Percentiles rank a stretch among this genome's conserved stretches.
Evolutionary conservation across 1,140 invertebrate genomes (phyloP).

Genomic region (Hestina assimilis): DNA sequence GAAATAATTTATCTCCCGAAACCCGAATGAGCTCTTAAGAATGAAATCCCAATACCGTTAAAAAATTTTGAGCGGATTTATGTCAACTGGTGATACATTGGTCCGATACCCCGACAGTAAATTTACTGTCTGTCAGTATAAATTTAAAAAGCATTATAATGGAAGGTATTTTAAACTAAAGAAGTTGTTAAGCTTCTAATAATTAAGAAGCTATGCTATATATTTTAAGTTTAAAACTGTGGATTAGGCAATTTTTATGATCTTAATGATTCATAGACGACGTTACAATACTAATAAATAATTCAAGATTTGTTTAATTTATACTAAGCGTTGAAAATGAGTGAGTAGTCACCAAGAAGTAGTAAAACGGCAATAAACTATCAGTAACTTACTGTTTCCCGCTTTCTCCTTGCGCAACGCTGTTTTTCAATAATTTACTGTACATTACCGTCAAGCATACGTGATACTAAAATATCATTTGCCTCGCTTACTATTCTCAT

Average conservation of each 20-base stretch:
- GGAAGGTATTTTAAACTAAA: conserved; percentile 10
- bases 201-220: conserved; percentile 3
- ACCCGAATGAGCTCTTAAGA: conserved; percentile 41
- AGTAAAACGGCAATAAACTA: conserved; percentile 46
- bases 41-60: conserved; percentile 58
- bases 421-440: conserved; percentile 47
- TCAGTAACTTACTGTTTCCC: conserved; percentile 51
- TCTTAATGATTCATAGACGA: neutral
- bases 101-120: conserved; percentile 32
- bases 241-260: conserved; percentile 1
- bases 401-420: conserved; percentile 61
- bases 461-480: conserved; percentile 12
- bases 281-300: neutral
- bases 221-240: conserved; percentile 10
- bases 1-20: conserved; percentile 51
- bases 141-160: conserved; percentile 21
- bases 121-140: conserved; percentile 19
- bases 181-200: conserved; percentile 11
- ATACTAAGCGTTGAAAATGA: conserved; percentile 20
- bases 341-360: conserved; percentile 22
- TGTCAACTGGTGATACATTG: conserved; percentile 63
- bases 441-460: conserved; percentile 40
- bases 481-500: neutral
- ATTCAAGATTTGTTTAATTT: conserved; percentile 7
- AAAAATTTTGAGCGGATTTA: conserved; percentile 69